Conservation (phyloP, 2,113 vertebrate species). For the Leucoraja erinaceus region DNA sequence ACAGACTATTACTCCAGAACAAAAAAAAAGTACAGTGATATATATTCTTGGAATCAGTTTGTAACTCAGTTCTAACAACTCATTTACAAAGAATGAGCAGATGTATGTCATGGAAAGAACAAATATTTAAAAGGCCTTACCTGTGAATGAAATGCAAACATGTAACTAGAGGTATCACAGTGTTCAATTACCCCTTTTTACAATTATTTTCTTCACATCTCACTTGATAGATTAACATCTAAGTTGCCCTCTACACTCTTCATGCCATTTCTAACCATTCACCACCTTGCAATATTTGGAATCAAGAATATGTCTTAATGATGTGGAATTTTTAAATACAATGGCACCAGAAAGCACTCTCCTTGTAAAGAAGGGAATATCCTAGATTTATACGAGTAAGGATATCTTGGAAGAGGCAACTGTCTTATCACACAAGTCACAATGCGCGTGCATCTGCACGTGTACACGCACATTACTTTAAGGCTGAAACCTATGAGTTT, state of each 20-base stretch:
- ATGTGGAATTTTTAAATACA: background rate
- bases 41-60: background rate
- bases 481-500: no score
- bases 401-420: no score
- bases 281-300: background rate
- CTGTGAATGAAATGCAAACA: background rate
- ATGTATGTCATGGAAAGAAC: background rate
- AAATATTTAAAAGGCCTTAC: background rate
- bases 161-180: background rate
- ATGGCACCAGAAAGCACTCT: background rate
- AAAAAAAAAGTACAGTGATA: background rate
- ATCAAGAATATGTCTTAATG: background rate
- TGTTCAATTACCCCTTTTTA: background rate
- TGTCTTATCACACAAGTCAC: no score
- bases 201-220: background rate
- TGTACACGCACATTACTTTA: no score
- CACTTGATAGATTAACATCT: background rate
- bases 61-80: background rate
- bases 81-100: background rate
- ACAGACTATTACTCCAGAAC: background rate
- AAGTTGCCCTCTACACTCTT: background rate
- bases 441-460: no score
- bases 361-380: no score
- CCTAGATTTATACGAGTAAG: no score
- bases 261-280: background rate